Evolutionary conservation across 1,140 invertebrate species (phyloP).

Genomic region (Bombus difficillimus): DNA sequence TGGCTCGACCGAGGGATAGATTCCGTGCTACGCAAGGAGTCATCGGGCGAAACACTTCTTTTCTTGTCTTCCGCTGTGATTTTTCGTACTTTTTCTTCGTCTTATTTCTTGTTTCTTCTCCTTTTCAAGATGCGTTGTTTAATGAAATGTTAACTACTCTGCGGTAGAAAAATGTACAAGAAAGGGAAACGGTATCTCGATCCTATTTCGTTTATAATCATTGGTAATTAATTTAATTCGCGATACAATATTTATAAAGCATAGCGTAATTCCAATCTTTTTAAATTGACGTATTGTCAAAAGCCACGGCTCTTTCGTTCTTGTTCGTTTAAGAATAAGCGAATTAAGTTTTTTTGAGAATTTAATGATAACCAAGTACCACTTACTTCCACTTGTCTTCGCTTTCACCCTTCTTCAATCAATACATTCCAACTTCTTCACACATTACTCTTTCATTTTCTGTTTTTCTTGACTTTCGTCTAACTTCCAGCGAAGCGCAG

Average conservation of each 20-base stretch:
- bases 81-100: background rate
- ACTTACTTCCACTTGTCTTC: background rate
- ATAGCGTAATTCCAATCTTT: background rate
- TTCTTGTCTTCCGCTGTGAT: conserved; percentile 6
- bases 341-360: background rate
- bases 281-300: too few relatives aligned
- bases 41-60: background rate
- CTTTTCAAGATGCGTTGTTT: background rate
- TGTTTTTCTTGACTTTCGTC: background rate
- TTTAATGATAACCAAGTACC: background rate
- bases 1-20: too few relatives aligned
- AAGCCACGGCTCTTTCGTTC: too few relatives aligned
- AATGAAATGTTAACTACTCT: background rate
- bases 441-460: background rate
- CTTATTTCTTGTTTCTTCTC: too few relatives aligned
- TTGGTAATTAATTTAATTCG: background rate
- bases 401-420: background rate
- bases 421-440: background rate
- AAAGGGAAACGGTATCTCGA: too few relatives aligned
- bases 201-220: background rate
- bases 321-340: background rate
- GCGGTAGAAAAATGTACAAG: background rate
- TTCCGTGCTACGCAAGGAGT: too few relatives aligned
- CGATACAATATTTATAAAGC: too few relatives aligned
- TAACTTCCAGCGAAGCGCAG: background rate